These are phyloP conservation scores for Papilio elwesi DNA, from an alignment of 2,888 invertebrate genomes.

Conservation along the genomic window DNA sequence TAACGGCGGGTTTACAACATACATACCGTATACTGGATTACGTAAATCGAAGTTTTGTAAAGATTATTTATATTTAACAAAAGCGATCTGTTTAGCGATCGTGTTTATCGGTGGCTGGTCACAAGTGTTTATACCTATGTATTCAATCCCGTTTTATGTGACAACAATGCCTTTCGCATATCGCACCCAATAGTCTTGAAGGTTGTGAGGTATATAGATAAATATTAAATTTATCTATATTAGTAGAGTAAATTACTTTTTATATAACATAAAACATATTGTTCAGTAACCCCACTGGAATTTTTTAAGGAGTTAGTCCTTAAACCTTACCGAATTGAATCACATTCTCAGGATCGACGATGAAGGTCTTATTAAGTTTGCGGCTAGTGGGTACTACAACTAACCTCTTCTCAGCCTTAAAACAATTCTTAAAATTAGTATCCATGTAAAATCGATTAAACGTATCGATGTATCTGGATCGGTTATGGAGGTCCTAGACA, in stretches of 20 bases:
- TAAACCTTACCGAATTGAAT: slow-evolving; percentile 2
- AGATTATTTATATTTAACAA: slow-evolving; percentile 6
- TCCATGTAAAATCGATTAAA: slow-evolving; percentile 6
- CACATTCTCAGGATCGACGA: neutral
- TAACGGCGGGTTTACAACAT: slow-evolving; percentile 5
- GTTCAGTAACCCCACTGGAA: no score
- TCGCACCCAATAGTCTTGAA: no score
- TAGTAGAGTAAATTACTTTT: no score
- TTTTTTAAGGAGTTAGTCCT: neutral
- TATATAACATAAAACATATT: no score
- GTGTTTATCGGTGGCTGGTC: neutral
- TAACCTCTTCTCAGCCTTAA: neutral
- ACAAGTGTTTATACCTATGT: neutral
- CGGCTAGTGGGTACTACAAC: no score
- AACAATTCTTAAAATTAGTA: neutral
- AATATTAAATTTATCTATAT: neutral
- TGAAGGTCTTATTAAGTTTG: neutral
- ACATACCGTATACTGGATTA: neutral
- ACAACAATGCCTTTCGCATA: neutral
- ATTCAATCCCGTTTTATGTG: neutral
- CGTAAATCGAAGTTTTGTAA: slow-evolving; percentile 7
- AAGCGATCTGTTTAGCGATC: neutral
- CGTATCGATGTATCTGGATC: slow-evolving; percentile 3
- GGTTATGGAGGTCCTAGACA: neutral
- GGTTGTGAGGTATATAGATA: no score